Percentiles rank a stretch among this genome's conserved stretches.
These are phyloP conservation scores for Ectropis crepuscularia DNA, from an alignment of 2,888 invertebrate genomes.

Conservation along the genomic window DNA sequence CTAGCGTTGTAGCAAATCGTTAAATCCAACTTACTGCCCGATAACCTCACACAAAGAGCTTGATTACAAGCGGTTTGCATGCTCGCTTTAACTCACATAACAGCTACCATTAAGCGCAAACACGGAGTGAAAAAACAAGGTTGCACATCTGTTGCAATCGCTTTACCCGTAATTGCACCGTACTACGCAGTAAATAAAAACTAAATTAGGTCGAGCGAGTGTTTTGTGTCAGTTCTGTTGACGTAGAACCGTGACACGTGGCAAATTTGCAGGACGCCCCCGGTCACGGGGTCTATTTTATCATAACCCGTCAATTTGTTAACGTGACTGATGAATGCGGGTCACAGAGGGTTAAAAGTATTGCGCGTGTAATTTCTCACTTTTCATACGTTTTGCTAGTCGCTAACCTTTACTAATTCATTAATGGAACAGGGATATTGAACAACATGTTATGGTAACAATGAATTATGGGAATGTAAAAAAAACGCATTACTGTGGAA, in stretches of 20 bases:
- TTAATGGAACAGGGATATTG: neutral
- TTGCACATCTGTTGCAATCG: slow-evolving; percentile 31
- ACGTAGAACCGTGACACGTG: slow-evolving; percentile 38
- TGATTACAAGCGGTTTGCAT: slow-evolving; percentile 41
- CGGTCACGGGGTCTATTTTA: slow-evolving; percentile 53
- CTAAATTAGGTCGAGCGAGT: slow-evolving; percentile 28
- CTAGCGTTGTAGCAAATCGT: slow-evolving; percentile 35
- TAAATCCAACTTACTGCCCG: slow-evolving; percentile 37
- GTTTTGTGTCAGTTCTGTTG: slow-evolving; percentile 32
- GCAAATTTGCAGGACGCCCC: slow-evolving; percentile 42
- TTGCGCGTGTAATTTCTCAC: slow-evolving; percentile 21
- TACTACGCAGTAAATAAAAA: slow-evolving; percentile 35
- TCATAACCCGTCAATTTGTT: slow-evolving; percentile 67
- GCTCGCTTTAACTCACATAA: slow-evolving; percentile 44
- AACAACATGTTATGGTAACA: neutral
- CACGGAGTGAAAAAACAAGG: slow-evolving; percentile 36
- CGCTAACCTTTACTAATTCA: slow-evolving; percentile 16
- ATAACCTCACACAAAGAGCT: slow-evolving; percentile 35
- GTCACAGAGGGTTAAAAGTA: slow-evolving; percentile 32
- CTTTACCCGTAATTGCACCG: slow-evolving; percentile 34
- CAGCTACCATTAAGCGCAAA: slow-evolving; percentile 40
- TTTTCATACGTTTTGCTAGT: slow-evolving; percentile 7
- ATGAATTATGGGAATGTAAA: neutral
- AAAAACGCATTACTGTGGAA: too few species aligned
- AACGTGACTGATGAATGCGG: slow-evolving; percentile 54